Base-by-base conservation (phyloP, 1,140 invertebrate species). In the Leptestheria dahalacensis region DNA sequence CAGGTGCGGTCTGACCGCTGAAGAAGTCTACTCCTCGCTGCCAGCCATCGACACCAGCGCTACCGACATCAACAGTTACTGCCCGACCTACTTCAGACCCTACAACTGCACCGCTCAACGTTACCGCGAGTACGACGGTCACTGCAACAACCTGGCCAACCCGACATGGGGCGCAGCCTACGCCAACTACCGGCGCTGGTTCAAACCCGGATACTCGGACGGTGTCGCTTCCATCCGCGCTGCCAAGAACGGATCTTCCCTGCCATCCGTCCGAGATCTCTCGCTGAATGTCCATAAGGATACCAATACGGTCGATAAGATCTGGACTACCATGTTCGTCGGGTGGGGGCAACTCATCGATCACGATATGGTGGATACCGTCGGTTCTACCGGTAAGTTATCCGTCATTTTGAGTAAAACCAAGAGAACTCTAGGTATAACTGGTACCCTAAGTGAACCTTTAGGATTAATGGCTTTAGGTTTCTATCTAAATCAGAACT, bases 161-260 rank as follows among this genome's bases (percentile, higher is more conserved):
- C 73, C 75, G 3, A 65, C 65, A 41, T 74, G 73, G 72, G 77
- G 77, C 1, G 65, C 65, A 28, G 65, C 70, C 3, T 62, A 69
- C 25, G 71, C 68, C 4, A 68, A 72, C 21, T 68, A 49, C 29
- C 76, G 76, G 52, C 69, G 85, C 58, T 68, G 86, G 28, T 67
- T 86, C 26, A 76, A 77, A 57, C 76, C 84, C 1, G 75, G 73
- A 64, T 86, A 86, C 68, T 71, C 74, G 47, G 82, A 86, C 68
- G 82, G 81, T 68, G 68, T 48, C 20, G 18, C 12, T 20, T 1
- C 56, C 59, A 6, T 55, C 18, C 53, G 61, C 12, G 12, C 4
- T 3, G 57, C 51, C 1, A 48, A 12, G 18, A 47, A 48, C 3
- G 61, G 61, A 20, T 26, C 49, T 15, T 33, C 47, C 12, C 65